phyloP scores from a whole-genome alignment of 2,113 vertebrate genomes.

The Spilogale gracilis region DNA sequence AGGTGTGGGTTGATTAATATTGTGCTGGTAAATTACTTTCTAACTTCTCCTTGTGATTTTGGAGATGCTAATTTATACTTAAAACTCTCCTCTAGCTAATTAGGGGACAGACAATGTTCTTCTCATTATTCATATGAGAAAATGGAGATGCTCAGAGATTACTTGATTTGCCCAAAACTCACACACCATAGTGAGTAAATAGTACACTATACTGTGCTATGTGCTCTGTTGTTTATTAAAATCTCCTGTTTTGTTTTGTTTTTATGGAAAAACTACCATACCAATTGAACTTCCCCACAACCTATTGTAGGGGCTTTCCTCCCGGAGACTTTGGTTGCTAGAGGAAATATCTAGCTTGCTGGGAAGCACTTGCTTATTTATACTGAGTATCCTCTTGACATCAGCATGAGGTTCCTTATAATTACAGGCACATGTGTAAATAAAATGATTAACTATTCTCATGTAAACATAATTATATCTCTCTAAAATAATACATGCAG shows the following conservation, averaged over 20 bases:
- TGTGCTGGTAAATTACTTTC: slow-evolving; percentile 20
- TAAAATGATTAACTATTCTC: slow-evolving; percentile 85
- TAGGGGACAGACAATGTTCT: not conserved
- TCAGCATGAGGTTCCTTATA: slow-evolving; percentile 84
- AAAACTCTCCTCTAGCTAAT: not conserved
- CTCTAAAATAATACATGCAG: slow-evolving; percentile 66
- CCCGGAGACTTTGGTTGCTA: slow-evolving; percentile 52
- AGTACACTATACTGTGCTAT: not conserved
- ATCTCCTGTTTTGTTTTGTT: not conserved
- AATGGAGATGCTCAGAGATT: not conserved
- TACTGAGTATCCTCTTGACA: slow-evolving; percentile 85
- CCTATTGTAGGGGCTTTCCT: not conserved
- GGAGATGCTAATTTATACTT: not conserved
- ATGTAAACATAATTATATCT: slow-evolving; percentile 83
- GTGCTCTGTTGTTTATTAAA: not conserved
- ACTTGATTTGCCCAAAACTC: not conserved
- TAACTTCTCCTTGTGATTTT: slow-evolving; percentile 4
- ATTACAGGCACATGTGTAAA: slow-evolving; percentile 84
- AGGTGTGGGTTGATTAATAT: not conserved
- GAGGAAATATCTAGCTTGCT: slow-evolving; percentile 74
- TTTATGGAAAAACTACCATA: not conserved
- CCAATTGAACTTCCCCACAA: not conserved
- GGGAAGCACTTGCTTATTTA: slow-evolving; percentile 82
- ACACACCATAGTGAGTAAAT: not conserved
- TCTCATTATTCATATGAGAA: not conserved